Conservation (phyloP, 1,140 invertebrate species). For the Papilio dardanus region DNA sequence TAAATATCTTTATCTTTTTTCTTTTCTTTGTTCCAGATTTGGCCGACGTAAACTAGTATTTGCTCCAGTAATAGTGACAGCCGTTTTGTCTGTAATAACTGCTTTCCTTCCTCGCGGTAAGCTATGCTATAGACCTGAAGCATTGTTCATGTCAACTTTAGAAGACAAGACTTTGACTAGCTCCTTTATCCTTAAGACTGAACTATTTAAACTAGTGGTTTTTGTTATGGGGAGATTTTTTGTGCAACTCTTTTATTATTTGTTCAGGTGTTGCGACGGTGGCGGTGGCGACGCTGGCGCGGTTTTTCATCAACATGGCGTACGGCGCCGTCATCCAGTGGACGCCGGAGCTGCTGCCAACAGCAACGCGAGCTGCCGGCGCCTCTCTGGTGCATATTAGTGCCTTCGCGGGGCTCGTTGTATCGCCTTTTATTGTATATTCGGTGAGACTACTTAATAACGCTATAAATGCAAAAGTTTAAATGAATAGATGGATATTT, state of each 20-base stretch:
- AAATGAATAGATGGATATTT: too few species aligned
- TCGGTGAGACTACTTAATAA: conserved; percentile 52
- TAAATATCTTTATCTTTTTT: neutral
- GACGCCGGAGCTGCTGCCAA: conserved; percentile 79
- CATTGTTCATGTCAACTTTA: neutral
- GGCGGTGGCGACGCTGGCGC: conserved; percentile 50
- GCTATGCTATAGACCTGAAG: neutral
- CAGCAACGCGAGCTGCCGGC: conserved; percentile 84
- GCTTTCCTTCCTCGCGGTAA: conserved; percentile 60
- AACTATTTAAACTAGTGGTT: too few species aligned
- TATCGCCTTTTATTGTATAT: conserved; percentile 71
- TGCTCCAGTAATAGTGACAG: conserved; percentile 49
- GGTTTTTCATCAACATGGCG: conserved; percentile 65
- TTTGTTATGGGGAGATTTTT: too few species aligned
- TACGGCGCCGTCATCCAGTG: conserved; percentile 59
- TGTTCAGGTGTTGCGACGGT: conserved; percentile 52
- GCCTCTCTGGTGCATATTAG: conserved; percentile 85
- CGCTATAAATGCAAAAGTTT: neutral
- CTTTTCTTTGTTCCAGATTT: conserved; percentile 52
- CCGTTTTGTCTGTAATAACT: conserved; percentile 47
- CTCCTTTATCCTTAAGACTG: too few species aligned
- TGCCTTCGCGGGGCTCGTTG: conserved; percentile 69
- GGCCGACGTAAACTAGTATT: conserved; percentile 52
- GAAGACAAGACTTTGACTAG: neutral
- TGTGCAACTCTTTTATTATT: neutral